Conservation (phyloP, 2,797 vertebrate species). For the Harpagifer antarcticus region DNA sequence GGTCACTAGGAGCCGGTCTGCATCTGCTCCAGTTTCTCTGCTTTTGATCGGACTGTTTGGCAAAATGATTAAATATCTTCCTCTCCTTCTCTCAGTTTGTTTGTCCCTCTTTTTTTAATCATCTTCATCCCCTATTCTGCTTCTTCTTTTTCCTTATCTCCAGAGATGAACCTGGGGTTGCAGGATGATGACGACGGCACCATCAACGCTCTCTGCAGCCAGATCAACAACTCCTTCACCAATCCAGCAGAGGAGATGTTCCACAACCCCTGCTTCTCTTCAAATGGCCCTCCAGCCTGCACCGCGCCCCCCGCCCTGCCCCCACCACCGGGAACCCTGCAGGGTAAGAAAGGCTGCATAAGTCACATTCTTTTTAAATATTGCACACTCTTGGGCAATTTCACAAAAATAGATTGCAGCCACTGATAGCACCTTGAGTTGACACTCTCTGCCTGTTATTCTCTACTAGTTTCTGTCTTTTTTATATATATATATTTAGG, state of each 20-base stretch:
- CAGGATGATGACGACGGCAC: constrained; percentile 83
- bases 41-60: constrained; percentile 29
- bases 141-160: neutral
- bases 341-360: constrained; percentile 73
- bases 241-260: constrained; percentile 86
- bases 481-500: too few relatives aligned
- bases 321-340: constrained; percentile 79
- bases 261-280: constrained; percentile 65
- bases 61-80: constrained; percentile 31
- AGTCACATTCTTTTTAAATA: neutral
- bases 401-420: too few relatives aligned
- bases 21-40: constrained; percentile 31
- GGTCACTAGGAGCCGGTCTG: constrained; percentile 3
- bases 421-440: too few relatives aligned
- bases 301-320: constrained; percentile 75
- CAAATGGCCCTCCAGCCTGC: constrained; percentile 74
- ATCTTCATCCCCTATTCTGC: neutral
- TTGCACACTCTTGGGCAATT: neutral
- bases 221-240: constrained; percentile 90
- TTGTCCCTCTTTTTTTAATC: neutral
- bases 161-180: constrained; percentile 84
- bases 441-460: too few relatives aligned
- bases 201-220: constrained; percentile 89
- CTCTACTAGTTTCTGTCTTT: too few relatives aligned
- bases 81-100: constrained; percentile 3